phyloP scores from a whole-genome alignment of 2,888 invertebrate species.

The Eupithecia subumbrata region DNA sequence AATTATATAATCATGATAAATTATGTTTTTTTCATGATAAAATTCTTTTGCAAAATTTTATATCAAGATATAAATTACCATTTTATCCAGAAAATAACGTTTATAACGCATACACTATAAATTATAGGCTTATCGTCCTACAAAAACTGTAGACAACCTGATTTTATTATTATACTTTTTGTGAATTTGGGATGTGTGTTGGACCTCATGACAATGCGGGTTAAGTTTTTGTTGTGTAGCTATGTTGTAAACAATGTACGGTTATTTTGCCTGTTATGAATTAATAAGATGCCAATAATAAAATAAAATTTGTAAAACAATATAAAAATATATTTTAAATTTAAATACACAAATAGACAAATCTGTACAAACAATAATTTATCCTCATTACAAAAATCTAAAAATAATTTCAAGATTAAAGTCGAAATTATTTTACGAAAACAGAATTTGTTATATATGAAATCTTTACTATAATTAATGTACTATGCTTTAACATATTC shows the following conservation, averaged over 20 bases:
- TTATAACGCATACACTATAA: not conserved
- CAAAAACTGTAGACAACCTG: not conserved
- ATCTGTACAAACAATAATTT: slow-evolving; percentile 13
- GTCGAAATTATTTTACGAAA: slow-evolving; percentile 72
- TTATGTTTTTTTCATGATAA: not conserved
- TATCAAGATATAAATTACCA: not conserved
- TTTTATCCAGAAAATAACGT: not conserved
- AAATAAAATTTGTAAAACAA: not conserved
- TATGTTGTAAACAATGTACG: not conserved
- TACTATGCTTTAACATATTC: slow-evolving; percentile 59
- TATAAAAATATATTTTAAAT: not conserved
- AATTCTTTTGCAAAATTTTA: not conserved
- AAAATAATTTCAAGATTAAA: slow-evolving; percentile 71
- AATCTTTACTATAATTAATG: slow-evolving; percentile 23
- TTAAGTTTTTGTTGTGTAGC: not conserved
- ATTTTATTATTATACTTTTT: not conserved
- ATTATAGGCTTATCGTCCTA: not conserved
- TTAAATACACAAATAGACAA: slow-evolving; percentile 3
- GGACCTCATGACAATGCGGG: not conserved
- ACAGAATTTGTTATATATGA: not conserved
- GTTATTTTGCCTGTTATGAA: not conserved
- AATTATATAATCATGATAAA: not conserved
- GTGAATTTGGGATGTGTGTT: not conserved
- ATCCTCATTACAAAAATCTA: slow-evolving; percentile 45
- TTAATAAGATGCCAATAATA: not conserved